These are phyloP conservation scores for Gymnocypris eckloni DNA, from an alignment of 2,797 vertebrate species.

Conservation along the genomic window DNA sequence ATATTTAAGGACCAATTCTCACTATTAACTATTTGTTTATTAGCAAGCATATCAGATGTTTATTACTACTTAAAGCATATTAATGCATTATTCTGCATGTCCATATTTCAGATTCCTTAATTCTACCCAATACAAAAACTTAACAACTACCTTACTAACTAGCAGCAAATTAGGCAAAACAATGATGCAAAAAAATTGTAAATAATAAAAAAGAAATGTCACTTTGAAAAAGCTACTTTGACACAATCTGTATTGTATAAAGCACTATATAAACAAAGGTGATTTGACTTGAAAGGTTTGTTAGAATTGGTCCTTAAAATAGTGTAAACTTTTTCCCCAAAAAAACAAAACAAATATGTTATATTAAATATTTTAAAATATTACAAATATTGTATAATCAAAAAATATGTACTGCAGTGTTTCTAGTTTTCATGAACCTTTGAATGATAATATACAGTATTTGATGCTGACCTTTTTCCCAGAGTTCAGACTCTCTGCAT, in stretches of 20 bases:
- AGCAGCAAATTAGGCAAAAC: neutral
- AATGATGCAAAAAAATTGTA: too few relatives aligned
- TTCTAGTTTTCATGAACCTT: neutral
- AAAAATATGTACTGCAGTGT: neutral
- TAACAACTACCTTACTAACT: too few relatives aligned
- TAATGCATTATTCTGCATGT: too few relatives aligned
- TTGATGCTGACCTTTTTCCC: rapidly evolving
- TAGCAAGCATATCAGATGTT: neutral
- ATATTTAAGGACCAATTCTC: neutral
- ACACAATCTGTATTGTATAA: neutral
- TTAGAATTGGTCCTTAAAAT: neutral
- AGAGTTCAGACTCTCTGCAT: neutral
- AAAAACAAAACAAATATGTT: too few relatives aligned
- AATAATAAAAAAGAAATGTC: too few relatives aligned
- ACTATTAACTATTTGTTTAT: neutral
- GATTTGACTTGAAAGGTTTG: neutral
- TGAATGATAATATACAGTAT: neutral
- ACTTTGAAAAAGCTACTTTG: neutral
- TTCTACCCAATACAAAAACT: too few relatives aligned
- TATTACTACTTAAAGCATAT: too few relatives aligned
- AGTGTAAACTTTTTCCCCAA: too few relatives aligned
- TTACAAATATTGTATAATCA: neutral
- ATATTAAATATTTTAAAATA: too few relatives aligned
- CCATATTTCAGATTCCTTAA: too few relatives aligned
- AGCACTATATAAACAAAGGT: neutral